phyloP scores from a whole-genome alignment of 2,888 invertebrate genomes.

The Apamea epomidion region DNA sequence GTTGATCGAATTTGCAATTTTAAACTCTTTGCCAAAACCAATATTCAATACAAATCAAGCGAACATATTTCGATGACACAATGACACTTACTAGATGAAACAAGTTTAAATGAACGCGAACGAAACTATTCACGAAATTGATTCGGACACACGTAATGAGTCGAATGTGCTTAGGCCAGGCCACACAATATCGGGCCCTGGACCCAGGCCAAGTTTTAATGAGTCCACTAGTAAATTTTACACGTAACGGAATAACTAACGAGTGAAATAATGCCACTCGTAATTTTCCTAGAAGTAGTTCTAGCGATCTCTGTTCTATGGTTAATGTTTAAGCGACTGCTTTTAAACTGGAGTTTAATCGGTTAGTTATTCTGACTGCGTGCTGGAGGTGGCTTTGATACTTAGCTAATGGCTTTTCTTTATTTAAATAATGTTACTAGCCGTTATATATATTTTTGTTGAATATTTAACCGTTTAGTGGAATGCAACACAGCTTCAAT shows the following conservation, averaged over 20 bases:
- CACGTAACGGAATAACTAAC: constrained; percentile 83
- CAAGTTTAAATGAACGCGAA: constrained; percentile 70
- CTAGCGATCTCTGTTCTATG: constrained; percentile 40
- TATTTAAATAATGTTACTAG: constrained; percentile 28
- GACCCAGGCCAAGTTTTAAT: constrained; percentile 82
- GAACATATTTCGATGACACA: not conserved
- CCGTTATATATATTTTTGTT: not conserved
- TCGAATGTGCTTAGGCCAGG: constrained; percentile 74
- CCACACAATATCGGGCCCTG: constrained; percentile 71
- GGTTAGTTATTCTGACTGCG: constrained; percentile 28
- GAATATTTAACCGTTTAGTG: not conserved
- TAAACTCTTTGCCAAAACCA: not conserved
- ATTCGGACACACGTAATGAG: constrained; percentile 74
- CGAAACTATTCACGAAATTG: constrained; percentile 71
- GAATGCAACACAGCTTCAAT: not conserved
- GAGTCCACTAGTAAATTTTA: constrained; percentile 81
- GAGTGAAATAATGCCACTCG: constrained; percentile 70
- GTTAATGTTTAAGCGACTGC: constrained; percentile 42
- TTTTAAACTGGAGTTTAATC: constrained; percentile 31
- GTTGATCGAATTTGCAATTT: not conserved
- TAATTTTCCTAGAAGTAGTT: constrained; percentile 54
- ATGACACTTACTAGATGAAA: constrained; percentile 35
- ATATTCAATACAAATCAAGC: not conserved
- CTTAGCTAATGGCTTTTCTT: constrained; percentile 43
- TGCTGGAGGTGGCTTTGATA: constrained; percentile 21